phyloP scores from a whole-genome alignment of 2,888 invertebrate species.

The Chymomyza procnemis region DNA sequence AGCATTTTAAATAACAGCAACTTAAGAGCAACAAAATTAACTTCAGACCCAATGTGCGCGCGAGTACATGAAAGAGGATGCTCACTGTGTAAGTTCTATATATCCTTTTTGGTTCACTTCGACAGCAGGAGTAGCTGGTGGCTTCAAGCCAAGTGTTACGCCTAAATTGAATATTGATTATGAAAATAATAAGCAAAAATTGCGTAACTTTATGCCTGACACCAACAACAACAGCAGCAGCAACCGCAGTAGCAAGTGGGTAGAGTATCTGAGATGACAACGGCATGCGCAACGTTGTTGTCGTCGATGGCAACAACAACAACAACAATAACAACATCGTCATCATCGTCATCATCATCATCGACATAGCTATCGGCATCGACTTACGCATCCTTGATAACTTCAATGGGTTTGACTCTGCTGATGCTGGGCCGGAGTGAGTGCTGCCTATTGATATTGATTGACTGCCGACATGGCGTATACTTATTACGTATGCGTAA shows the following conservation, averaged over 20 bases:
- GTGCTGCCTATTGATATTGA: slow-evolving; percentile 66
- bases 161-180: slow-evolving; percentile 73
- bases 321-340: background rate
- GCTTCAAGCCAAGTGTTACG: slow-evolving; percentile 67
- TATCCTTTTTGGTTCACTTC: background rate
- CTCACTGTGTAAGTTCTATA: background rate
- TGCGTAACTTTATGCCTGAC: slow-evolving; percentile 69
- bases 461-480: slow-evolving; percentile 72
- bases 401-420: slow-evolving; percentile 14
- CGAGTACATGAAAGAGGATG: background rate
- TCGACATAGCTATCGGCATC: background rate
- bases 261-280: background rate
- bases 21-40: background rate
- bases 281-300: slow-evolving; percentile 23
- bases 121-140: slow-evolving; percentile 26
- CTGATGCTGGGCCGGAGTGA: slow-evolving; percentile 58
- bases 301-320: background rate
- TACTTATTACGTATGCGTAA: slow-evolving; percentile 49
- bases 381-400: background rate
- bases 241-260: too few species aligned
- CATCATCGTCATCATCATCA: background rate
- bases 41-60: background rate
- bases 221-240: slow-evolving; percentile 40
- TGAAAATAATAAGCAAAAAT: slow-evolving; percentile 75
- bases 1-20: too few species aligned